Conservation (phyloP, 2,888 invertebrate species). For the Drosophila neonasuta region DNA sequence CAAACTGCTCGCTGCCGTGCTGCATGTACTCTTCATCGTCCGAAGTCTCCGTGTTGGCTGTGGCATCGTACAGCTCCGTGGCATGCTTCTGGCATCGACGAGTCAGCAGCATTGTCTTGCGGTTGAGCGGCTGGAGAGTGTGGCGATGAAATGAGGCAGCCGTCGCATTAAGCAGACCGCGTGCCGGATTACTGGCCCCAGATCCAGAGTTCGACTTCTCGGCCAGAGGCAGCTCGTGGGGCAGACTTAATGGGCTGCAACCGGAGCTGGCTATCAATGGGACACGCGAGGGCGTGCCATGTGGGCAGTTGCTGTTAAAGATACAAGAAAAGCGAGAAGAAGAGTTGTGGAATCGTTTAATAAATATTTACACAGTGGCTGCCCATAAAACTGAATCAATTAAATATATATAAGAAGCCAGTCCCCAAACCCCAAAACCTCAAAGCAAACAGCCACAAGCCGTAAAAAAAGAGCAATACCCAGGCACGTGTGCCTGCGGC, state of each 20-base stretch:
- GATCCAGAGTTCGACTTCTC: conserved; percentile 32
- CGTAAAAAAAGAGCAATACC: conserved; percentile 27
- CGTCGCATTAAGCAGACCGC: conserved; percentile 69
- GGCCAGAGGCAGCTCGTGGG: conserved; percentile 41
- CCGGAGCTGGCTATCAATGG: conserved; percentile 86
- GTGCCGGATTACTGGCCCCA: conserved; percentile 44
- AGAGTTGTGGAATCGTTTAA: conserved; percentile 38
- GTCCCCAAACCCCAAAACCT: conserved; percentile 32
- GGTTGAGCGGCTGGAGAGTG: conserved; percentile 69
- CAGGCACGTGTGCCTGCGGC: conserved; percentile 34
- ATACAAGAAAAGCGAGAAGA: conserved; percentile 22
- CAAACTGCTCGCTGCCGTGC: conserved; percentile 70
- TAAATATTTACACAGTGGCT: conserved; percentile 61
- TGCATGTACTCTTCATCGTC: conserved; percentile 77
- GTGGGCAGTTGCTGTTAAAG: conserved; percentile 82
- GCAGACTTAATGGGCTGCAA: conserved; percentile 35
- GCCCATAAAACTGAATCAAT: conserved; percentile 66
- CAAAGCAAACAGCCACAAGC: conserved; percentile 16
- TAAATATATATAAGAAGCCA: conserved; percentile 41
- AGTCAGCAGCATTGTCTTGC: conserved; percentile 62
- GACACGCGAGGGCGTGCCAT: conserved; percentile 90
- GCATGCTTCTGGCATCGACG: conserved; percentile 68
- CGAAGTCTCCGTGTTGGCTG: conserved; percentile 74
- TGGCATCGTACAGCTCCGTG: conserved; percentile 65
- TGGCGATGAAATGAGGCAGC: conserved; percentile 76